These are phyloP conservation scores for Heterochromis multidens DNA, from an alignment of 2,113 vertebrate species.

Conservation along the genomic window DNA sequence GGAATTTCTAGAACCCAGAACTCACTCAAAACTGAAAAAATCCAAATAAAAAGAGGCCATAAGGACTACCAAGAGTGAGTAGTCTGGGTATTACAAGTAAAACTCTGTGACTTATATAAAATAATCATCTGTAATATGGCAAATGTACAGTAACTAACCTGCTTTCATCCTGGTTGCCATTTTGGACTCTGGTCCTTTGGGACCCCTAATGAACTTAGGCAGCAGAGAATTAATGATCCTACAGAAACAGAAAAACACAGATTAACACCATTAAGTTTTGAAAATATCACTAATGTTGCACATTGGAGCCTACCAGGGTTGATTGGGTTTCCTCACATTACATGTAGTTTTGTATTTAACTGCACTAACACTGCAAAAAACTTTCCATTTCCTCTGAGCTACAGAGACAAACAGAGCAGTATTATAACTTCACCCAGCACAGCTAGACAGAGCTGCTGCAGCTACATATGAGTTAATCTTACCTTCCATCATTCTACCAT, in stretches of 20 bases:
- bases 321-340: not conserved
- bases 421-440: too few relatives aligned
- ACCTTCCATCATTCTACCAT: not conserved
- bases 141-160: slow-evolving; percentile 29
- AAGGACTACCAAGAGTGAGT: not conserved
- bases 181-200: slow-evolving; percentile 68
- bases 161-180: slow-evolving; percentile 60
- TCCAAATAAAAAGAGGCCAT: not conserved
- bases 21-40: not conserved
- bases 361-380: not conserved
- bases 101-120: not conserved
- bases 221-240: slow-evolving; percentile 68
- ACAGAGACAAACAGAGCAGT: too few relatives aligned
- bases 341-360: not conserved
- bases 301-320: not conserved
- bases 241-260: not conserved
- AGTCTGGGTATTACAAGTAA: not conserved
- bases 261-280: not conserved
- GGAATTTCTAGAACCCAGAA: not conserved
- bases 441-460: too few relatives aligned
- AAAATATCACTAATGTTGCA: not conserved
- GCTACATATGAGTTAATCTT: too few relatives aligned
- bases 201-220: slow-evolving; percentile 69
- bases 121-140: not conserved
- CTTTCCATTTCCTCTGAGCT: not conserved